These are phyloP conservation scores for Eptesicus fuscus DNA, from an alignment of 2,113 vertebrate genomes.

Conservation along the genomic window DNA sequence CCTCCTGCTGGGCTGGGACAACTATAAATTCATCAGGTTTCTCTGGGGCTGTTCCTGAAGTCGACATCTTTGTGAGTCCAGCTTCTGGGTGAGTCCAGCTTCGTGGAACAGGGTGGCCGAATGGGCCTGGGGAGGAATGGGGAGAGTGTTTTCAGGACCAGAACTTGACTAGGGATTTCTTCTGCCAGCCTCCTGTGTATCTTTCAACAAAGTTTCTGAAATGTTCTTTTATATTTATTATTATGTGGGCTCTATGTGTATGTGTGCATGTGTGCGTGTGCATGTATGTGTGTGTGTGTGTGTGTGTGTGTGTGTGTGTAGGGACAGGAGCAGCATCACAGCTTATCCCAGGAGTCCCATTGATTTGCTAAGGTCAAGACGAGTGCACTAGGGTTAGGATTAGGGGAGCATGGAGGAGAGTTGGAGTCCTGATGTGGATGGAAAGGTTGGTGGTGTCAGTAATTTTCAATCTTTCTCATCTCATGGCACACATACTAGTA, in stretches of 20 bases:
- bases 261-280: background rate
- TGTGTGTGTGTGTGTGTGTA: too few species aligned
- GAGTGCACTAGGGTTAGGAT: fast-evolving
- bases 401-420: background rate
- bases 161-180: background rate
- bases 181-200: background rate
- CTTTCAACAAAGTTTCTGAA: background rate
- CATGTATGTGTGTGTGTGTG: too few species aligned
- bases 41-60: background rate
- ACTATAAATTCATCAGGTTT: slow-evolving; percentile 13
- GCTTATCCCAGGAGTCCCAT: background rate
- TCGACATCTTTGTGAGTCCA: slow-evolving; percentile 33
- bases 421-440: background rate
- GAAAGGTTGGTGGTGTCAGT: background rate
- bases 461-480: background rate
- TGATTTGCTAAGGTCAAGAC: background rate
- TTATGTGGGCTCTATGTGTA: background rate
- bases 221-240: background rate
- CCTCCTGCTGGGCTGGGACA: background rate
- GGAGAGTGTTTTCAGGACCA: background rate
- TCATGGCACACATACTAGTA: background rate
- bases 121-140: background rate
- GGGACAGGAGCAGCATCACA: background rate
- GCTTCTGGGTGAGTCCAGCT: slow-evolving; percentile 49
- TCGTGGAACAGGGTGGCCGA: background rate